These are phyloP conservation scores for Cyanoliseus patagonus DNA, from an alignment of 2,113 vertebrate species.

Conservation along the genomic window DNA sequence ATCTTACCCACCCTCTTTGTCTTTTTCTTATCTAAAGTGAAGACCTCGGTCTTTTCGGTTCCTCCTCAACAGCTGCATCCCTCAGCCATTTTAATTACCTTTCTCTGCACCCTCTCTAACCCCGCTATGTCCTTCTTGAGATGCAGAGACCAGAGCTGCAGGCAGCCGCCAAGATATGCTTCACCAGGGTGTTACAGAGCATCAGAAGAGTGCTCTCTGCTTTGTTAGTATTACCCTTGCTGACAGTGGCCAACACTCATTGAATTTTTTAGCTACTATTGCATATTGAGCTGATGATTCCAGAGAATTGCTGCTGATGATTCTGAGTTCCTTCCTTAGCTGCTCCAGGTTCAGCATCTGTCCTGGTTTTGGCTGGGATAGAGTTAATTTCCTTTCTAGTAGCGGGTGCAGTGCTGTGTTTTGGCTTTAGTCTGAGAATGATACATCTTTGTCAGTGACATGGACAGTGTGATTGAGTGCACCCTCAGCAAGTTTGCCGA, in stretches of 20 bases:
- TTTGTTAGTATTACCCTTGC: not conserved
- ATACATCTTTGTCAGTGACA: no score
- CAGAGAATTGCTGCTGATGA: not conserved
- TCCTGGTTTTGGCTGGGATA: not conserved
- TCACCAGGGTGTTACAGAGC: not conserved
- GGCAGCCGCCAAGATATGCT: accelerated
- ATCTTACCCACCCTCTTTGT: not conserved
- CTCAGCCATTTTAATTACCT: not conserved
- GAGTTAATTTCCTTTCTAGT: not conserved
- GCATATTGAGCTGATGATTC: not conserved
- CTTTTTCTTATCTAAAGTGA: not conserved
- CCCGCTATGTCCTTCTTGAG: not conserved
- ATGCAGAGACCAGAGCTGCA: not conserved
- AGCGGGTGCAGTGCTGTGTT: not conserved
- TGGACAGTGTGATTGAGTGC: no score
- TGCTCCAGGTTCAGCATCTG: not conserved
- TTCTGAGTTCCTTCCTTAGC: not conserved
- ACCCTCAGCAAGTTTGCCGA: no score
- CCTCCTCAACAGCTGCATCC: not conserved
- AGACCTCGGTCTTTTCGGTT: not conserved
- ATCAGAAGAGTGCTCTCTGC: not conserved
- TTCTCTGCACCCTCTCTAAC: not conserved
- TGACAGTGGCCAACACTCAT: not conserved
- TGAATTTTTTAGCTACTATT: not conserved
- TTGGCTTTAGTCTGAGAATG: not conserved